Evolutionary conservation across 2,797 vertebrate species (phyloP).

Genomic region (Petrocephalus schoutedeni): DNA sequence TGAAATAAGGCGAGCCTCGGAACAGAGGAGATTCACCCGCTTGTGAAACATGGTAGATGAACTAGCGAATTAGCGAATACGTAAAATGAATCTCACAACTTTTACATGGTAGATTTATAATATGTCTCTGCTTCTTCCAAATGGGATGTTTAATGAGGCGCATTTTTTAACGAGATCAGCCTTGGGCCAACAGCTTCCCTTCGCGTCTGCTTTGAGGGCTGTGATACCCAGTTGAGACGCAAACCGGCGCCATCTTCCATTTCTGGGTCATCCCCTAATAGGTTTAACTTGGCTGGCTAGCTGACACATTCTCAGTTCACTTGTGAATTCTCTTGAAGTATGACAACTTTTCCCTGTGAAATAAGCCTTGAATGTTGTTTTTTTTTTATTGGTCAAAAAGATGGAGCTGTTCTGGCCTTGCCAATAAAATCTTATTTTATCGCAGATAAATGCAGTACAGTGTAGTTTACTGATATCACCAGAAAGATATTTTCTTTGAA

Average conservation of each 20-base stretch:
- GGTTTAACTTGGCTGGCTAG: not conserved
- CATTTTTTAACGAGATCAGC: not conserved
- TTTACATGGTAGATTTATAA: not conserved
- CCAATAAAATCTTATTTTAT: not conserved
- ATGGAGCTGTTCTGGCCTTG: not conserved
- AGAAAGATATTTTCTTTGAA: not conserved
- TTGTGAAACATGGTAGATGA: not conserved
- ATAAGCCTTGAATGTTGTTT: not conserved
- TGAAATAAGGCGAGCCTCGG: not conserved
- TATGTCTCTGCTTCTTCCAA: not conserved
- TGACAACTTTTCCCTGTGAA: not conserved
- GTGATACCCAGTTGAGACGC: not conserved
- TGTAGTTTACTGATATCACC: not conserved
- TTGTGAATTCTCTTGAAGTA: slow-evolving; percentile 7
- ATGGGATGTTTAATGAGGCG: not conserved
- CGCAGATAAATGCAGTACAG: not conserved
- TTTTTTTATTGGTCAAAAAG: not conserved
- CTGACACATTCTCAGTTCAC: slow-evolving; percentile 3
- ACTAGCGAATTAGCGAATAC: not conserved
- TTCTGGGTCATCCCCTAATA: slow-evolving; percentile 7
- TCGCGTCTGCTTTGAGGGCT: not conserved
- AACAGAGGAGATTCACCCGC: not conserved
- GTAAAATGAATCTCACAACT: not conserved
- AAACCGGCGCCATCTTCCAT: not conserved
- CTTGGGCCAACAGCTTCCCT: not conserved